These are phyloP conservation scores for Sylvia borin DNA, from an alignment of 2,797 vertebrate species.

Conservation along the genomic window DNA sequence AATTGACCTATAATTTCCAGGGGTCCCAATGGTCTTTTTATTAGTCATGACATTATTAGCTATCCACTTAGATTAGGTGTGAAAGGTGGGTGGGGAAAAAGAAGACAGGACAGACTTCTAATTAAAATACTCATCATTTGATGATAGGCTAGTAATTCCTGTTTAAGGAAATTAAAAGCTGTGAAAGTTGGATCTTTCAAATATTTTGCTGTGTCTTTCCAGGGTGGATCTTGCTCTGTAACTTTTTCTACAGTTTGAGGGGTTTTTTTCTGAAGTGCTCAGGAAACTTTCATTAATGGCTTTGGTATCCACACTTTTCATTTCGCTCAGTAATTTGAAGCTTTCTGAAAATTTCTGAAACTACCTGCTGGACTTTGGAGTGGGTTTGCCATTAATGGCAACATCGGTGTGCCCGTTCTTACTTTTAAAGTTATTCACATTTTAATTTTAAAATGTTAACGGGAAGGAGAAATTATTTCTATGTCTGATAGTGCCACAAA, in stretches of 20 bases:
- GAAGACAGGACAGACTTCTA: not conserved
- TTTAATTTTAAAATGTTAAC: conserved; percentile 6
- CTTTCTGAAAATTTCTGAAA: not conserved
- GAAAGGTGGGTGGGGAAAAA: not conserved
- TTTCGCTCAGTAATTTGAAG: not conserved
- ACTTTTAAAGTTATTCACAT: not conserved
- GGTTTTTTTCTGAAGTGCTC: not conserved
- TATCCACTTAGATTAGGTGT: not conserved
- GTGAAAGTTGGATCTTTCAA: not conserved
- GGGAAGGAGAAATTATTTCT: conserved; percentile 1
- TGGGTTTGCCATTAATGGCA: not conserved
- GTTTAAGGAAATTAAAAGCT: too few relatives aligned
- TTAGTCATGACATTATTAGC: not conserved
- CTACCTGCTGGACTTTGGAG: not conserved
- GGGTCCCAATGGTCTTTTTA: not conserved
- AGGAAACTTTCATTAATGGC: not conserved
- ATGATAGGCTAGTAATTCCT: not conserved
- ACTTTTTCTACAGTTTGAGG: not conserved
- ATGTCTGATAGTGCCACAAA: conserved; percentile 4
- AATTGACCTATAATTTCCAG: not conserved
- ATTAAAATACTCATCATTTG: not conserved
- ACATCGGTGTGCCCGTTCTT: not conserved
- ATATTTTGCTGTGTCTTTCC: not conserved
- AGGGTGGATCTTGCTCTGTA: not conserved
- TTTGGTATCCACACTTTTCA: not conserved